A percentile compares a stretch with the other conserved stretches of the same genome.
These are phyloP conservation scores for Ophion obscuratus DNA, from an alignment of 2,888 invertebrate species.

Conservation along the genomic window DNA sequence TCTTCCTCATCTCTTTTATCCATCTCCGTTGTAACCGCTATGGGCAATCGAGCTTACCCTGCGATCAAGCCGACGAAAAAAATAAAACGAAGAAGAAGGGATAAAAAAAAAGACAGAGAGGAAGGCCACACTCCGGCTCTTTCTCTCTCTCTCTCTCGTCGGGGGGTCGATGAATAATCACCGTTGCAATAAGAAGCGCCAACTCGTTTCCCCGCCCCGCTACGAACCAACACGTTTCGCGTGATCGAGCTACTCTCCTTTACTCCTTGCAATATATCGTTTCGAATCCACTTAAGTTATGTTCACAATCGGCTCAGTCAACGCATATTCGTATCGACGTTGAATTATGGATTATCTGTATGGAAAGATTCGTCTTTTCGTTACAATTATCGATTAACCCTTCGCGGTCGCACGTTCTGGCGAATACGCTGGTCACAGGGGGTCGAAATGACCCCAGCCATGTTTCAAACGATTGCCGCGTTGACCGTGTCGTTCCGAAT, in stretches of 20 bases:
- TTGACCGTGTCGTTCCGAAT: no score
- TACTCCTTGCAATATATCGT: slow-evolving; percentile 48
- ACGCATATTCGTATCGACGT: neutral
- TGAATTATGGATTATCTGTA: neutral
- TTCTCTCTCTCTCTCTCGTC: slow-evolving; percentile 54
- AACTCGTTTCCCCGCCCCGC: slow-evolving; percentile 61
- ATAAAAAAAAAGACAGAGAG: slow-evolving; percentile 15
- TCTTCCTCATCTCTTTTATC: slow-evolving; percentile 56
- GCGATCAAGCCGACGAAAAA: slow-evolving; percentile 48
- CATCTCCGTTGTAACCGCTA: slow-evolving; percentile 38
- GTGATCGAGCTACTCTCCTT: slow-evolving; percentile 53
- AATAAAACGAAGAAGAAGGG: slow-evolving; percentile 23
- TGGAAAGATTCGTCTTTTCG: slow-evolving; percentile 5
- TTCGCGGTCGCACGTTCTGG: no score
- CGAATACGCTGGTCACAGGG: no score
- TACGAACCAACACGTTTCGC: slow-evolving; percentile 57
- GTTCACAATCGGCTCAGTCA: slow-evolving; percentile 48
- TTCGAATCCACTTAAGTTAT: slow-evolving; percentile 40
- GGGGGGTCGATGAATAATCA: slow-evolving; percentile 69
- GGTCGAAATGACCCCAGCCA: no score
- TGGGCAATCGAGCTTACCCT: slow-evolving; percentile 51
- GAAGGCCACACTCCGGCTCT: slow-evolving; percentile 33
- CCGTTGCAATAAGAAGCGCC: slow-evolving; percentile 67
- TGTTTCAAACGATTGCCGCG: no score
- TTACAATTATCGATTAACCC: neutral